A percentile compares a stretch with the other conserved stretches of the same genome.
These are phyloP conservation scores for Apodemia mormo DNA, from an alignment of 2,888 invertebrate species.

Conservation along the genomic window DNA sequence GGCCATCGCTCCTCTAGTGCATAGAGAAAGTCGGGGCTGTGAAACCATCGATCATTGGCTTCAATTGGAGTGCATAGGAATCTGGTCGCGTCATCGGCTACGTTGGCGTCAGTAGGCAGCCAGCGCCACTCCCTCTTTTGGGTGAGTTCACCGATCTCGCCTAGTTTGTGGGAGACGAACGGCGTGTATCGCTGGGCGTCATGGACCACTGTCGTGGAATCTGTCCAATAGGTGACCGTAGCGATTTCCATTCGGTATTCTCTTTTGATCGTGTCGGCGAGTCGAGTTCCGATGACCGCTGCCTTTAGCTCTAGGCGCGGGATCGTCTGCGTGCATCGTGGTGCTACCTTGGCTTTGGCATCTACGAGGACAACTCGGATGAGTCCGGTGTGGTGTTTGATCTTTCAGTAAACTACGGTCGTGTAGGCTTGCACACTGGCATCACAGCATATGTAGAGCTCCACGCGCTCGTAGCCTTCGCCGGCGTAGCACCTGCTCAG, in stretches of 20 bases:
- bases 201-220: background rate
- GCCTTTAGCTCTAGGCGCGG: slow-evolving; percentile 35
- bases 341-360: slow-evolving; percentile 30
- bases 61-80: background rate
- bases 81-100: slow-evolving; percentile 24
- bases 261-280: slow-evolving; percentile 16
- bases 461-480: background rate
- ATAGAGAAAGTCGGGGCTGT: slow-evolving; percentile 13
- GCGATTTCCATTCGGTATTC: background rate
- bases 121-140: background rate
- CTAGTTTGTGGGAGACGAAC: background rate
- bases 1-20: slow-evolving; percentile 11
- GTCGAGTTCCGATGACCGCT: slow-evolving; percentile 19
- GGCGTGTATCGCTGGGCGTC: background rate
- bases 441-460: background rate
- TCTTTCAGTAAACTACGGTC: slow-evolving; percentile 35
- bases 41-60: slow-evolving; percentile 19
- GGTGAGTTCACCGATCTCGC: background rate
- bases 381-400: slow-evolving; percentile 29
- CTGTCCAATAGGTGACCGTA: background rate
- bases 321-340: slow-evolving; percentile 22
- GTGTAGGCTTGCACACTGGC: background rate
- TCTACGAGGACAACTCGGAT: slow-evolving; percentile 30
- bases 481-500: background rate
- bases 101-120: slow-evolving; percentile 3